Evolutionary conservation across 1,140 invertebrate genomes (phyloP).

Genomic region (Coenobita brevimanus): DNA sequence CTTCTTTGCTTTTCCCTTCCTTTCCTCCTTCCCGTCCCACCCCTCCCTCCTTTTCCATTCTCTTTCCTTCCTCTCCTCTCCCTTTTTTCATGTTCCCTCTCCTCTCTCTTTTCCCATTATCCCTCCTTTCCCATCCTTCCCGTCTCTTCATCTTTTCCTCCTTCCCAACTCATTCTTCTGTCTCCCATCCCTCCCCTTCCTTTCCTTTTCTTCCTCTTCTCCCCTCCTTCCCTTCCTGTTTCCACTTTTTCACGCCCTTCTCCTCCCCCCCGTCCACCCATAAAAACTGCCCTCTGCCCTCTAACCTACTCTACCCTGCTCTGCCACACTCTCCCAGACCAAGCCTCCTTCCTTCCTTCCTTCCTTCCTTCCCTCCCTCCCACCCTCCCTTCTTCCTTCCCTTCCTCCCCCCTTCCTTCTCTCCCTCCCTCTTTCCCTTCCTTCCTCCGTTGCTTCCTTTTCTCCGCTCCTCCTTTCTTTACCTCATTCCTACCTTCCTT

Average conservation of each 20-base stretch:
- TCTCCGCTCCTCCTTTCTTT: neutral
- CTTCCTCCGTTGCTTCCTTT: neutral
- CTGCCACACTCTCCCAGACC: too few relatives aligned
- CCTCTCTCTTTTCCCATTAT: slow-evolving; percentile 9
- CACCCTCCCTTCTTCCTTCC: neutral
- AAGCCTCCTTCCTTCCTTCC: neutral
- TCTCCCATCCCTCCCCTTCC: neutral
- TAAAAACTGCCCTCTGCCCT: neutral
- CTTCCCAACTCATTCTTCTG: neutral
- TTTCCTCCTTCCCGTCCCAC: neutral
- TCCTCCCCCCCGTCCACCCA: neutral
- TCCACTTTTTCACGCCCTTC: neutral
- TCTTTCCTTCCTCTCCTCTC: neutral
- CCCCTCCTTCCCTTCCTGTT: neutral
- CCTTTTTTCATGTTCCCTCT: neutral
- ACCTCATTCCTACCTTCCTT: neutral
- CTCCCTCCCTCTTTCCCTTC: neutral
- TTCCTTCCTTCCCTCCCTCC: neutral
- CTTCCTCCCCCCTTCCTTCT: neutral
- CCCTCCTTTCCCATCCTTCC: slow-evolving; percentile 2
- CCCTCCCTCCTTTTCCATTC: neutral
- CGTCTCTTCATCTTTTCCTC: slow-evolving; percentile 4
- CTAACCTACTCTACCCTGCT: neutral
- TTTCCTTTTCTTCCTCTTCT: neutral
- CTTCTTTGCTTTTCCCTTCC: neutral